phyloP scores from a whole-genome alignment of 2,888 invertebrate genomes.

The Sclerodermus sp. region DNA sequence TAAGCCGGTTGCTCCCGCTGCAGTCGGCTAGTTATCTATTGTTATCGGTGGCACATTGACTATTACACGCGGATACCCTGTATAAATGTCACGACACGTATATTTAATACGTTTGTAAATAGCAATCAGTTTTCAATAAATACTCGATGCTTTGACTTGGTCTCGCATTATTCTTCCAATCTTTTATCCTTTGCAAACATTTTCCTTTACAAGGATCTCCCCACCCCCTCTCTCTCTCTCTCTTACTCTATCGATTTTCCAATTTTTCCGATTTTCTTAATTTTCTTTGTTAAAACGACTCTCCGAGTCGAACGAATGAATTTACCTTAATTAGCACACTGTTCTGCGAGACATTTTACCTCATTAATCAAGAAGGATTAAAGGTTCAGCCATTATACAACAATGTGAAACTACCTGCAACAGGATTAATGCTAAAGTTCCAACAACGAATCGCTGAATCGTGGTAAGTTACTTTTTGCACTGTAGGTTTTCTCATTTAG shows the following conservation, averaged over 20 bases:
- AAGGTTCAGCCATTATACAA: too few relatives aligned
- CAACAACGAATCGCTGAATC: neutral
- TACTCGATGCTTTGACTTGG: conserved; percentile 46
- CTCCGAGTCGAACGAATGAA: too few relatives aligned
- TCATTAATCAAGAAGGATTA: too few relatives aligned
- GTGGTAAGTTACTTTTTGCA: neutral
- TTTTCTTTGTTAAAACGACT: too few relatives aligned
- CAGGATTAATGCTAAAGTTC: too few relatives aligned
- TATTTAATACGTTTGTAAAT: conserved; percentile 53
- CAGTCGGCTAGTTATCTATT: conserved; percentile 36
- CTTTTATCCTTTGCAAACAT: neutral
- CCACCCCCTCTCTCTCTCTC: too few relatives aligned
- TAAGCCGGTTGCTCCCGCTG: conserved; percentile 28
- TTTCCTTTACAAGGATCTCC: too few relatives aligned
- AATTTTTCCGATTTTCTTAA: too few relatives aligned
- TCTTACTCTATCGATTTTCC: too few relatives aligned
- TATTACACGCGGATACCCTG: conserved; percentile 31
- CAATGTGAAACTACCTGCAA: too few relatives aligned
- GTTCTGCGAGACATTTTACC: too few relatives aligned
- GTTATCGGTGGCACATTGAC: conserved; percentile 44
- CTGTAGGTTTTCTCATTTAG: neutral
- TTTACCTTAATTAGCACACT: too few relatives aligned
- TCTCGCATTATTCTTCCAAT: neutral
- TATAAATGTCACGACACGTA: conserved; percentile 48
- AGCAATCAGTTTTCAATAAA: conserved; percentile 49